Evolutionary conservation across 2,113 vertebrate genomes (phyloP).

Genomic region (Oncorhynchus keta): DNA sequence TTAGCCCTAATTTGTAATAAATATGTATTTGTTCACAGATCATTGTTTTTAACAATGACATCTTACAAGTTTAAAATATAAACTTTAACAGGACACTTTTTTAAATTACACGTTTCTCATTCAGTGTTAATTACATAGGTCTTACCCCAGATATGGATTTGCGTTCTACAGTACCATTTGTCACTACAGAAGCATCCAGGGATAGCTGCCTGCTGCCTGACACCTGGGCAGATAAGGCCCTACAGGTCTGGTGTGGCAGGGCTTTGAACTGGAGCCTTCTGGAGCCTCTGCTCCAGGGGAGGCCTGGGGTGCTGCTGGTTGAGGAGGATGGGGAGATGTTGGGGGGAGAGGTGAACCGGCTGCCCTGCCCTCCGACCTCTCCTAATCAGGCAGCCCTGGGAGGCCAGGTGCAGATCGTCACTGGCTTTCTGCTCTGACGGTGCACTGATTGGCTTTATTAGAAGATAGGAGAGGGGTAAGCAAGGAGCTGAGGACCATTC

Average conservation of each 20-base stretch:
- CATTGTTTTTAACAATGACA: not conserved
- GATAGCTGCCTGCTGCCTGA: constrained; percentile 33
- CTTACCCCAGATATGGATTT: not conserved
- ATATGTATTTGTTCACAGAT: not conserved
- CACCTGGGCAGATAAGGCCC: constrained; percentile 49
- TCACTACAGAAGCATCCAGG: constrained; percentile 3
- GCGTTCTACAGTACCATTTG: constrained; percentile 7
- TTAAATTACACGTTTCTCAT: not conserved
- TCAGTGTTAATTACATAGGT: not conserved
- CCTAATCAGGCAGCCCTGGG: constrained; percentile 68
- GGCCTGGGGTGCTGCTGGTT: constrained; percentile 25
- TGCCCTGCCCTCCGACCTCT: constrained; percentile 54
- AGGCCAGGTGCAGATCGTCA: constrained; percentile 67
- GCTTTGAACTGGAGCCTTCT: constrained; percentile 59
- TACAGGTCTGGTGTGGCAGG: constrained; percentile 49
- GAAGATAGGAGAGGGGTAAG: constrained; percentile 58
- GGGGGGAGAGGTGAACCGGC: constrained; percentile 60
- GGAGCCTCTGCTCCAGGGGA: constrained; percentile 46
- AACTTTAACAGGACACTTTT: not conserved
- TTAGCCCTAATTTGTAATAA: not conserved
- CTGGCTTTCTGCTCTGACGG: constrained; percentile 61
- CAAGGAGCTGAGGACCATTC: constrained; percentile 27
- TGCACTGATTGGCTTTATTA: constrained; percentile 60
- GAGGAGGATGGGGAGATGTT: constrained; percentile 39
- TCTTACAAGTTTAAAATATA: not conserved